These are phyloP conservation scores for Struthidea cinerea DNA, from an alignment of 2,113 vertebrate species.

Conservation along the genomic window DNA sequence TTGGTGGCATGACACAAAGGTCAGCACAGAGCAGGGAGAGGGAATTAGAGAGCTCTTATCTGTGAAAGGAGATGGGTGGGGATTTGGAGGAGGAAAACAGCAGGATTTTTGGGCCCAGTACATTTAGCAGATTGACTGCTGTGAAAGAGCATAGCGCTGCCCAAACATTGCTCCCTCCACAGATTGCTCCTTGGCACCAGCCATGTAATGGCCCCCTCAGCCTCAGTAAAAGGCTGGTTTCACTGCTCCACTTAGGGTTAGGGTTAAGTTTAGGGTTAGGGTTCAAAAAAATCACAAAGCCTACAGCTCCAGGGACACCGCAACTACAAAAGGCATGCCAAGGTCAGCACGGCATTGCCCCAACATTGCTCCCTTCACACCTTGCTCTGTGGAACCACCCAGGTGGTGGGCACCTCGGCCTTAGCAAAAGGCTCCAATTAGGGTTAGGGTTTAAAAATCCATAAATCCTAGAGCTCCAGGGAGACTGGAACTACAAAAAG, in stretches of 20 bases:
- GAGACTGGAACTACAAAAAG: neutral
- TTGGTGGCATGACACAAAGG: neutral
- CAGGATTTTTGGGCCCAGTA: neutral
- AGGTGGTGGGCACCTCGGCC: neutral
- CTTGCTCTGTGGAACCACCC: neutral
- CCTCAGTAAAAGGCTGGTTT: neutral
- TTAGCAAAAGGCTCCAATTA: neutral
- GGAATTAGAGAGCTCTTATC: neutral
- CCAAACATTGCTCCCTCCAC: neutral
- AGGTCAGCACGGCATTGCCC: rapidly evolving
- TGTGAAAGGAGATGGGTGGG: neutral
- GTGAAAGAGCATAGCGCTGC: neutral
- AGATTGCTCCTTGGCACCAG: neutral
- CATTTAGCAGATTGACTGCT: neutral
- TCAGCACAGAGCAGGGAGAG: neutral
- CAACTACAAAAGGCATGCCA: neutral
- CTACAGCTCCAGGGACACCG: neutral
- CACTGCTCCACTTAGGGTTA: neutral
- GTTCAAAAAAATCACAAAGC: neutral
- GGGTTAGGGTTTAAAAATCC: neutral
- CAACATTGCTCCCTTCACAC: neutral
- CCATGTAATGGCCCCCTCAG: neutral
- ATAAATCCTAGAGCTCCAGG: neutral
- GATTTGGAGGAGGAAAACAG: neutral
- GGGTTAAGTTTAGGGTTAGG: neutral